Base-by-base conservation (phyloP, 2,888 invertebrate species). In the Amiota minor region DNA sequence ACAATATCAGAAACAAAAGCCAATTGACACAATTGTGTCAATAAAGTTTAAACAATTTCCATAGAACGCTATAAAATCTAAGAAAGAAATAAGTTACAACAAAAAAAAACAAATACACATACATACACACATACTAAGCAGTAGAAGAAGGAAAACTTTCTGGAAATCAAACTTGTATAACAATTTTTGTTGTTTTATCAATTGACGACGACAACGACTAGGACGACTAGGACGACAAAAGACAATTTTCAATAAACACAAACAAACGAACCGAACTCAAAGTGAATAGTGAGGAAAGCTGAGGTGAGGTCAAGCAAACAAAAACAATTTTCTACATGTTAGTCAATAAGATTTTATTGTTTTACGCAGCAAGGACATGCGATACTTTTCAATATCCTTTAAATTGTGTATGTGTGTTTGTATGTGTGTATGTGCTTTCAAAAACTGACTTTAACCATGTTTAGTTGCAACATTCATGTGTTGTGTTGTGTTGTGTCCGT, bases 21-120 rank as follows among this genome's bases (percentile, higher is more conserved):
- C 82, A 82, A 86, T 82, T 84, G 80, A 79, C 74, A 71, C 85
- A 82, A 82, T 84, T 82, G 86, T 80, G 73, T 76, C 85, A 86
- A 81, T 77, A 78, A 76, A 80, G 74, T 79, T 86, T 79, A 80
- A 83, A 79, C 86, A 86, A 81, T 85, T 83, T 85, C 47, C 77
- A 81, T 79, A 83, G 49, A 18, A 65, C 49, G 47, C 65, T 47
- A 65, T 65, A 65, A 65, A 65, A 65, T 46, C 49, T 45, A 47
- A 65, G 20, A n/a, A 12, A 64, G 64, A 23, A 35, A 35, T 35
- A 35, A 35, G 14, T 14, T 6, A 50, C 50, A 49, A 50, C 50
- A 67, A 20, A 49, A 49, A 50, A 20, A 67, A 20, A 49, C 67
- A 49, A 18, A 64, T 45, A 64, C 14, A 68, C 53, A 68, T 12